Base-by-base conservation (phyloP, 64 coral and sea anemone species). In the Montipora capricornis region DNA sequence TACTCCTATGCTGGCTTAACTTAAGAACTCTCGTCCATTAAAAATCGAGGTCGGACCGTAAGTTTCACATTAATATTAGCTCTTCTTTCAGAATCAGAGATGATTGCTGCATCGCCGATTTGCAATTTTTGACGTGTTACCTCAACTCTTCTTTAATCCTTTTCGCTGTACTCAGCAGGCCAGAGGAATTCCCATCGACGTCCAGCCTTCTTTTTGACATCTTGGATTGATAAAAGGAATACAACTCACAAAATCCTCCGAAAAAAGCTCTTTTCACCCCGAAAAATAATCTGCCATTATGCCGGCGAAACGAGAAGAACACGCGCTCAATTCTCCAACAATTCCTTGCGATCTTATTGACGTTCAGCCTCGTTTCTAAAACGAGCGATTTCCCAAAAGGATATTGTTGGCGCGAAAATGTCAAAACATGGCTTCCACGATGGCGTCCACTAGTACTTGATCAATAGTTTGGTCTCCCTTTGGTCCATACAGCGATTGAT, bases 191-290 rank as follows among this genome's bases (percentile, higher is more conserved):
- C 1, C 91, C 96, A 90, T 91, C 94, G 14, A 98, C 96, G 62
- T 98, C 96, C 81, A 98, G 75, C 62, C 96, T 95, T 91, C 96
- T 89, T 73, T 98, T 98, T 5, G 96, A 98, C 96, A 98, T 98
- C 82, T 69, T 85, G 6, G 13, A n/a, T 14, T 68, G 82, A 49
- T 20, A 49, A 69, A 44, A 46, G 47, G 20, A 15, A 6, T 14
- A 83, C 49, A 85, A 66, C 46, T 58, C 9, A 2, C 44, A 62
- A 20, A 48, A 68, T n/a, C 22, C 82, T 85, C 6, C 15, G 5
- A 44, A 69, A 81, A 70, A 78, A 7, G 49, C 15, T 9, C 44
- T 44, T 70, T 64, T 82, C 13, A 2, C 3, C 10, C 5, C 1
- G 15, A 12, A 1, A 68, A 85, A 19, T 3, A 7, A 16, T 85